Base-by-base conservation (phyloP, 2,888 invertebrate species). In the Xanthorhoe spadicearia region DNA sequence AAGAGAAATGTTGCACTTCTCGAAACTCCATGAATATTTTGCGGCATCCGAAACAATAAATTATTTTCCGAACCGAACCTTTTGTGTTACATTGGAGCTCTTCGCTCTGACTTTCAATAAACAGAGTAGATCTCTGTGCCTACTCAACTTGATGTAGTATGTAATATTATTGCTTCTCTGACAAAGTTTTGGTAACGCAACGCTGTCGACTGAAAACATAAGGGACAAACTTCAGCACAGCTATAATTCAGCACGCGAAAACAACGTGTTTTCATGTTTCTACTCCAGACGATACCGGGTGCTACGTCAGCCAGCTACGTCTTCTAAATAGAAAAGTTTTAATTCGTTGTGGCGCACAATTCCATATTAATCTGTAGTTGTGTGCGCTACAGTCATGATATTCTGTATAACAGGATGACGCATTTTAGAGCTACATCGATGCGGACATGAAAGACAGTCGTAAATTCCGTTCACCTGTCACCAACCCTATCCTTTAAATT, bases 241-340 rank as follows among this genome's bases (percentile, higher is more conserved):
- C 77, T 75, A 79, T 79, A 78, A 78, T 77, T 80, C 76, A 77
- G 76, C 74, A 73, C 80, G 82, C 77, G 78, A 81, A 84, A 82
- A 82, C 80, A 83, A 79, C 76, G 76, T 78, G 79, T 80, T 84
- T 80, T 79, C 78, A 77, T 76, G 77, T 76, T 74, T 69, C 78
- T 77, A 72, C 74, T 79, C 74, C 78, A 78, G 77, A 80, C 79
- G 78, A 76, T 74, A 74, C 58, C 64, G 76, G 73, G 78, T 77
- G 73, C 70, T n/a, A n/a, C n/a, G n/a, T n/a, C n/a, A n/a, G n/a
- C n/a, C n/a, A 75, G 76, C 73, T 71, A 77, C 82, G 84, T 86
- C 82, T 83, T 83, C 81, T 83, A 86, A 86, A 85, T 83, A 84
- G 81, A 80, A 87, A 89, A 89, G 87, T 89, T 88, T 88, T 86